These are phyloP conservation scores for Manis javanica DNA, from an alignment of 2,797 vertebrate genomes.

Conservation along the genomic window DNA sequence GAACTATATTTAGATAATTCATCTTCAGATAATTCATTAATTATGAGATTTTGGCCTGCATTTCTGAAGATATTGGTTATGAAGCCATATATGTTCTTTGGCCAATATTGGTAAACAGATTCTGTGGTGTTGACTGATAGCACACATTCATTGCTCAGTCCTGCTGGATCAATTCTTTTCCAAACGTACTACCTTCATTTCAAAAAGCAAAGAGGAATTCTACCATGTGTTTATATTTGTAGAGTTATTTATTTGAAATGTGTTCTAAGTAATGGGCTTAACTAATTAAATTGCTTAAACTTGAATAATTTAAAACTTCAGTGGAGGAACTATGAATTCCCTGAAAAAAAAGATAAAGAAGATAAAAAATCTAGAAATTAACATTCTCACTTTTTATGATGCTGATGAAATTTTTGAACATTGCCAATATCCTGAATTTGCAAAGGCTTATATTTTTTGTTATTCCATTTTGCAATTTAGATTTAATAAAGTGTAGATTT, in stretches of 20 bases:
- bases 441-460: background rate
- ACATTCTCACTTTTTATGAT: background rate
- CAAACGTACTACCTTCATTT: background rate
- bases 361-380: background rate
- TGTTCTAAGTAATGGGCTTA: background rate
- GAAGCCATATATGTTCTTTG: background rate
- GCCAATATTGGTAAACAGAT: background rate
- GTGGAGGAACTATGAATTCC: background rate
- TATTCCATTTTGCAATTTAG: background rate
- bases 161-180: background rate
- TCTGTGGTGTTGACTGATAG: background rate
- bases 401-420: background rate
- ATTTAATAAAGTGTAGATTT: background rate
- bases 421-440: background rate
- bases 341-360: background rate
- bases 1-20: background rate
- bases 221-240: background rate
- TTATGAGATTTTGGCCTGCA: background rate
- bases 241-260: background rate
- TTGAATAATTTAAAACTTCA: slow-evolving; percentile 1
- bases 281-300: slow-evolving; percentile 9
- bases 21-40: background rate
- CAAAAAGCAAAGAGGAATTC: background rate
- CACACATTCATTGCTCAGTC: background rate
- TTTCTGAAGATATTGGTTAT: background rate